Percentiles rank a stretch among this genome's conserved stretches.
Evolutionary conservation across 37 sponge, comb jelly and placozoan genomes (phyloP).

Genomic region (Crambe crambe): DNA sequence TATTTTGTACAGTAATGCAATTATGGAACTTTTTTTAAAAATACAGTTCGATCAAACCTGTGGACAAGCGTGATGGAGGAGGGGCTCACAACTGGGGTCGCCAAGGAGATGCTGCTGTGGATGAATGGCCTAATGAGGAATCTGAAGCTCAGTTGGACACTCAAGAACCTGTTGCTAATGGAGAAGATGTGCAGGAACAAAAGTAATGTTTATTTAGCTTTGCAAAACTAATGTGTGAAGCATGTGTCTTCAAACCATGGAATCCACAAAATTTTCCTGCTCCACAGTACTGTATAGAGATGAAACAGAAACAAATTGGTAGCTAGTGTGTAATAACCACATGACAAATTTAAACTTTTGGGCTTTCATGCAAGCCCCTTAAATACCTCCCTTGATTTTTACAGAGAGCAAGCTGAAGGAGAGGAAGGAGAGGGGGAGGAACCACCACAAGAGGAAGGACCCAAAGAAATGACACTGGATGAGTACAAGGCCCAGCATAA

Average conservation of each 20-base stretch:
- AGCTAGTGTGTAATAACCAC: no score
- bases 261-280: no score
- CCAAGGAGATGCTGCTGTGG: slow-evolving; percentile 38
- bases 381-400: not conserved
- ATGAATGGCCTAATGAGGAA: slow-evolving; percentile 55
- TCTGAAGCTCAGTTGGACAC: not conserved
- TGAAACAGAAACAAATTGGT: no score
- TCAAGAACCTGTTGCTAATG: slow-evolving; percentile 33
- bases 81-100: slow-evolving; percentile 92
- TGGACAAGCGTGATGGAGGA: slow-evolving; percentile 88
- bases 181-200: not conserved
- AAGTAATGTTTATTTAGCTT: not conserved
- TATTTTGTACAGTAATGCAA: no score
- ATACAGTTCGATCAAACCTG: slow-evolving; percentile 73
- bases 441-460: slow-evolving; percentile 40
- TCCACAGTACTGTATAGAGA: no score
- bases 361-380: not conserved
- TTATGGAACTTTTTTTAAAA: no score
- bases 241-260: no score
- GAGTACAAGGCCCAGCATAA: slow-evolving; percentile 77
- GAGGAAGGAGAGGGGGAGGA: slow-evolving; percentile 32
- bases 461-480: slow-evolving; percentile 78
- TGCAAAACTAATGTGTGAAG: not conserved
- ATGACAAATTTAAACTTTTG: no score
- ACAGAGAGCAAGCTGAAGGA: slow-evolving; percentile 8